Evolutionary conservation across 2,888 invertebrate species (phyloP), one percentile per base, ranked within the genome.

Genomic region (Lissonota sp.): DNA sequence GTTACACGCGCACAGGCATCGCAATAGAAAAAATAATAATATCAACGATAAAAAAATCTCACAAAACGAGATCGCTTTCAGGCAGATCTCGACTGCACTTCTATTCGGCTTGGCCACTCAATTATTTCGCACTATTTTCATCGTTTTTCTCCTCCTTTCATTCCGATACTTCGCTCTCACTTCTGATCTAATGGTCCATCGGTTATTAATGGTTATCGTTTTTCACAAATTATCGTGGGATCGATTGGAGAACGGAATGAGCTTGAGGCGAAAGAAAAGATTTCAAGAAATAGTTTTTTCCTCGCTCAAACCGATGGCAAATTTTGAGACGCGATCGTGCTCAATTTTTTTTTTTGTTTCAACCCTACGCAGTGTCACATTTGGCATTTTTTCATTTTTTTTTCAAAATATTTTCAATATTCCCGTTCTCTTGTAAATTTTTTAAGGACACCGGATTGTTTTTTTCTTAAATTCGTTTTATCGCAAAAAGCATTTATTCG

Each of bases 401-500:
- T 26, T 26, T 1, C 26, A 26, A 26, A 1, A 26, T 26, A 26
- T 26, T 26, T 26, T 26, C 26, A 26, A 26, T 26, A 26, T 26
- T 26, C 26, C 3, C 26, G 26, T 26, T 26, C 26, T 26, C 26
- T 26, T 26, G 26, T 26, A 26, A 26, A 26, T 42, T 39, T 73
- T 63, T 63, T 62, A 62, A 51, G 63, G 57, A 40, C 58, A 67
- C 69, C 69, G 63, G 80, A 63, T 60, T 42, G 42, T 57, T 69
- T 69, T 73, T 69, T 57, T n/a, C n/a, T n/a, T n/a, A n/a, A n/a
- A 42, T 66, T 66, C 26, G 44, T 44, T 44, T 53, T 60, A 14
- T 71, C 72, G 76, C 80, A 53, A 44, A 77, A 72, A 80, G 73
- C 76, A 77, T 69, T n/a, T 63, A 58, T 72, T 80, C 80, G 80